Percentiles rank a stretch among this genome's conserved stretches.
Conservation (phyloP, 92 coral and sea anemone genomes). For the Porites evermanni region DNA sequence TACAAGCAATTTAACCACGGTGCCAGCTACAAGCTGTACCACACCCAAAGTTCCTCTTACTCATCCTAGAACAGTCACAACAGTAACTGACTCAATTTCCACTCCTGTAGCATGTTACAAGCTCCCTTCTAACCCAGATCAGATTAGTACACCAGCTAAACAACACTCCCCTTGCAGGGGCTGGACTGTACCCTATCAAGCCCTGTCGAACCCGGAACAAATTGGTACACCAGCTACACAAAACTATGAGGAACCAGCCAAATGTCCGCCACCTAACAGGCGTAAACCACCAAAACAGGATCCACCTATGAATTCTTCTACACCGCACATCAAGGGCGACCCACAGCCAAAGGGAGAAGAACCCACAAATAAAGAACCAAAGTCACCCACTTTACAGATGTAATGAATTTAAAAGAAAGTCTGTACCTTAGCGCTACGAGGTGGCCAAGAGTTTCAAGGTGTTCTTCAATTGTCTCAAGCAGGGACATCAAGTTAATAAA, state of each 20-base stretch:
- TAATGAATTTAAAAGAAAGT: constrained; percentile 41
- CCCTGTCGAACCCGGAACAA: constrained; percentile 20
- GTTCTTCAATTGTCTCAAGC: constrained; percentile 51
- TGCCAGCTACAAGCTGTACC: constrained; percentile 26
- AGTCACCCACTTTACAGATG: constrained; percentile 49
- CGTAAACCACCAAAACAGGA: constrained; percentile 9
- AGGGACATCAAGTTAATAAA: constrained; percentile 36
- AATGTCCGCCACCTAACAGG: constrained; percentile 16
- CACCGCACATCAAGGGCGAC: constrained; percentile 26
- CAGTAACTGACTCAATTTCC: constrained; percentile 40
- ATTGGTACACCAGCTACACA: constrained; percentile 3
- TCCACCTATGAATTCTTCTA: constrained; percentile 14
- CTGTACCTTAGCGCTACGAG: constrained; percentile 33
- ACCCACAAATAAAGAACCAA: constrained; percentile 8
- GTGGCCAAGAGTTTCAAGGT: constrained; percentile 24
- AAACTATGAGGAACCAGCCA: constrained; percentile 35
- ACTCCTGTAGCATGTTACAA: constrained; percentile 34
- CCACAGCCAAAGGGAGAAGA: constrained; percentile 14
- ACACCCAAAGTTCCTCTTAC: constrained; percentile 20
- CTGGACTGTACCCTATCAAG: constrained; percentile 41
- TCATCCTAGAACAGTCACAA: constrained; percentile 27
- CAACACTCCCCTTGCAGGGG: constrained; percentile 46
- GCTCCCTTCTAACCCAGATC: constrained; percentile 30
- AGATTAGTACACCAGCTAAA: constrained; percentile 27
- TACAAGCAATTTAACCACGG: constrained; percentile 13